phyloP scores from a whole-genome alignment of 2,113 vertebrate genomes.

The Galbula dea region DNA sequence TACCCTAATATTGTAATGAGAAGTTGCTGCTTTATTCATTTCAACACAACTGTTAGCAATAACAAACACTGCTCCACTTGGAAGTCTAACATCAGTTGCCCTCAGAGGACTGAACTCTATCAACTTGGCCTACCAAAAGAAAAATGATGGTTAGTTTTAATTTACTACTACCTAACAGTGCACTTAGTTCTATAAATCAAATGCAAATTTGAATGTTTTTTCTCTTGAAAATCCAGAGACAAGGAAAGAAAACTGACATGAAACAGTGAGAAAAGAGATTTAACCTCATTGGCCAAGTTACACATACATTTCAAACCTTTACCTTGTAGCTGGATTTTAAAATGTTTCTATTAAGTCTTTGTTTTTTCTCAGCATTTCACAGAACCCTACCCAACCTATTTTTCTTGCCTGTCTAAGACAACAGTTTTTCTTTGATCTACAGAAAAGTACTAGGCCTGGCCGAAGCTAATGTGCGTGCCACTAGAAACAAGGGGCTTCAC shows the following conservation, averaged over 20 bases:
- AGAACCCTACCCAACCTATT: slow-evolving; percentile 36
- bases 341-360: slow-evolving; percentile 51
- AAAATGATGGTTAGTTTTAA: slow-evolving; percentile 53
- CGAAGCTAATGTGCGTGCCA: not conserved
- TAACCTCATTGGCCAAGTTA: slow-evolving; percentile 33
- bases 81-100: slow-evolving; percentile 89
- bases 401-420: slow-evolving; percentile 60
- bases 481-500: slow-evolving; percentile 5
- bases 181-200: slow-evolving; percentile 52
- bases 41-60: slow-evolving; percentile 94
- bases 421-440: slow-evolving; percentile 52
- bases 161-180: slow-evolving; percentile 46
- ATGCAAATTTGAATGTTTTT: slow-evolving; percentile 36
- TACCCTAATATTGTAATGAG: slow-evolving; percentile 95
- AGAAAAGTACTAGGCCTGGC: slow-evolving; percentile 44
- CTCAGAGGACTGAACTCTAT: slow-evolving; percentile 93
- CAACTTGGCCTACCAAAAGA: slow-evolving; percentile 87
- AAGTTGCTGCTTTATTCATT: slow-evolving; percentile 97
- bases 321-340: slow-evolving; percentile 13
- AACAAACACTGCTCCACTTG: slow-evolving; percentile 88
- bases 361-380: slow-evolving; percentile 41
- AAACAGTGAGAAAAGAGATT: slow-evolving; percentile 37
- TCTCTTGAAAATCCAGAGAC: slow-evolving; percentile 7
- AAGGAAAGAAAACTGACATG: slow-evolving; percentile 24
- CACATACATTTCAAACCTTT: not conserved